phyloP scores from a whole-genome alignment of 2,888 invertebrate genomes.

The Platycheirus rosarum region DNA sequence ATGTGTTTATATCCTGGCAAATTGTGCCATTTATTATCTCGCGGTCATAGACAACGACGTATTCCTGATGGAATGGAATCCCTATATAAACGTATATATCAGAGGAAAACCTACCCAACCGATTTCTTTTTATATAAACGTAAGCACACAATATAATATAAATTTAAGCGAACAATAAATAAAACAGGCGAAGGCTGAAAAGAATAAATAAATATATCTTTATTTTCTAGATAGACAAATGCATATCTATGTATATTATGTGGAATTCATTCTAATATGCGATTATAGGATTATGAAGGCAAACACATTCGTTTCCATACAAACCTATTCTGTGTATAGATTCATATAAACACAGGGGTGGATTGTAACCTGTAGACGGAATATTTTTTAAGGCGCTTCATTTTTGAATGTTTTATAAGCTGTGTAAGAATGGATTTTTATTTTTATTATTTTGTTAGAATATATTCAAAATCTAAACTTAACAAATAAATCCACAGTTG shows the following conservation, averaged over 20 bases:
- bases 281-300: slow-evolving; percentile 61
- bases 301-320: slow-evolving; percentile 1
- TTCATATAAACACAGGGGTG: background rate
- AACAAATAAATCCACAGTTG: too few relatives aligned
- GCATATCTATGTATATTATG: slow-evolving; percentile 1
- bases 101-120: background rate
- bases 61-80: slow-evolving; percentile 20
- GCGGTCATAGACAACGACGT: slow-evolving; percentile 65
- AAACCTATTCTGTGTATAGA: background rate
- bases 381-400: background rate
- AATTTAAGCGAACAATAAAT: slow-evolving; percentile 69
- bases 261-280: slow-evolving; percentile 57
- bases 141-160: slow-evolving; percentile 41
- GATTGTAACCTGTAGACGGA: background rate
- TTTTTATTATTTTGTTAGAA: too few relatives aligned
- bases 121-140: background rate
- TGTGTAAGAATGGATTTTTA: too few relatives aligned
- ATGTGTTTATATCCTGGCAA: slow-evolving; percentile 64
- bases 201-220: slow-evolving; percentile 17
- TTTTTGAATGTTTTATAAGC: too few relatives aligned
- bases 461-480: too few relatives aligned
- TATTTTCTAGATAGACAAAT: background rate
- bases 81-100: background rate
- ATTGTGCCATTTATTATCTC: slow-evolving; percentile 69
- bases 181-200: slow-evolving; percentile 59